These are phyloP conservation scores for Procavia capensis DNA, from an alignment of 2,113 vertebrate species.

Conservation along the genomic window DNA sequence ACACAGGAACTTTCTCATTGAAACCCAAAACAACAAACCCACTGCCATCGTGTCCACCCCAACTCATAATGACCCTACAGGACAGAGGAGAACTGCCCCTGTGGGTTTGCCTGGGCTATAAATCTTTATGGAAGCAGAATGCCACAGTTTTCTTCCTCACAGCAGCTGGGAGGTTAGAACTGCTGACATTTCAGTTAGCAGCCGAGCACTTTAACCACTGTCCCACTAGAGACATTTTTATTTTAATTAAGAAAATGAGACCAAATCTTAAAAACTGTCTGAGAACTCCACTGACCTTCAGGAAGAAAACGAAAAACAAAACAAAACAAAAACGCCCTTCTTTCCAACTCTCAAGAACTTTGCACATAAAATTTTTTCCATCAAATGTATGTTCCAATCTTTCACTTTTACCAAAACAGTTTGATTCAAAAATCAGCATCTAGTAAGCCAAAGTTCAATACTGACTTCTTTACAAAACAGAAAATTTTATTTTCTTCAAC, in stretches of 20 bases:
- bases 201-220: neutral
- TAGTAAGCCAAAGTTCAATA: neutral
- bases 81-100: too few species aligned
- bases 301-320: neutral
- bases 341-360: neutral
- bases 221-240: neutral
- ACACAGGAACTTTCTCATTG: neutral
- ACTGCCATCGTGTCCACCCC: neutral
- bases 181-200: neutral
- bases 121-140: neutral
- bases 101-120: neutral
- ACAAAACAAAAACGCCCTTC: neutral
- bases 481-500: slow-evolving; percentile 8
- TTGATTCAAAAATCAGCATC: slow-evolving; percentile 15
- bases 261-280: neutral
- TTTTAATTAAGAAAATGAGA: slow-evolving; percentile 23
- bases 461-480: neutral
- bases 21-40: too few species aligned
- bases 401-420: neutral
- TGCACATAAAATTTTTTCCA: neutral
- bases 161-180: neutral
- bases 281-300: neutral
- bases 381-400: neutral
- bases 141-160: neutral
- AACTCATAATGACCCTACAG: neutral